Percentiles rank a stretch among this genome's conserved stretches.
Evolutionary conservation across 2,797 vertebrate species (phyloP).

Genomic region (Labroides dimidiatus): DNA sequence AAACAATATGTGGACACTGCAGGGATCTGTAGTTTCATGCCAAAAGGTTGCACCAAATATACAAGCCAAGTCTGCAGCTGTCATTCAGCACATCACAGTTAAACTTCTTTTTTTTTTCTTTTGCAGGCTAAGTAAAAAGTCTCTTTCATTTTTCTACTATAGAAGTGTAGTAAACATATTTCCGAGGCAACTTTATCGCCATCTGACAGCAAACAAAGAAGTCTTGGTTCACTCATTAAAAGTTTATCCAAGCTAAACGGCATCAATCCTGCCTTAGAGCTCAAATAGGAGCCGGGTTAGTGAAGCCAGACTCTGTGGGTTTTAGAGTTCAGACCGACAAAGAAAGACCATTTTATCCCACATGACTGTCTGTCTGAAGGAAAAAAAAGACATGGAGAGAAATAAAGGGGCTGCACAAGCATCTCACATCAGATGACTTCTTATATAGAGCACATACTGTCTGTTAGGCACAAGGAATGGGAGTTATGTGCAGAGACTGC

Average conservation of each 20-base stretch:
- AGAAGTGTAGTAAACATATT: background rate
- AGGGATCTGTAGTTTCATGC: background rate
- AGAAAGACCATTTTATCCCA: background rate
- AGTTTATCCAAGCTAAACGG: background rate
- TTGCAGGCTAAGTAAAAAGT: background rate
- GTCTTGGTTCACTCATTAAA: background rate
- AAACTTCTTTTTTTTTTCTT: background rate
- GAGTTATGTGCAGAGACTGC: background rate
- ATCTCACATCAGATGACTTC: conserved; percentile 13
- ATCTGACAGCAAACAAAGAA: background rate
- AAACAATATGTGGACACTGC: no score
- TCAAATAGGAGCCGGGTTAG: background rate
- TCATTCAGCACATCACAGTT: background rate
- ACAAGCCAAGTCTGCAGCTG: background rate
- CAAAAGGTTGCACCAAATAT: conserved; percentile 1
- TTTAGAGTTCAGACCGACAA: conserved; percentile 1
- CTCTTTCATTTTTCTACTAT: background rate
- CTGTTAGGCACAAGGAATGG: conserved; percentile 12
- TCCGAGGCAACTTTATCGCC: background rate
- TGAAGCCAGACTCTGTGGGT: background rate
- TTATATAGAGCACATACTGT: conserved; percentile 20
- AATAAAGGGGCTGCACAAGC: background rate
- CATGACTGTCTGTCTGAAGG: conserved; percentile 4
- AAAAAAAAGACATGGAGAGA: background rate
- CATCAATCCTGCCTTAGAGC: background rate